Base-by-base conservation (phyloP, 2,888 invertebrate genomes). In the Lepidochitona cinerea region DNA sequence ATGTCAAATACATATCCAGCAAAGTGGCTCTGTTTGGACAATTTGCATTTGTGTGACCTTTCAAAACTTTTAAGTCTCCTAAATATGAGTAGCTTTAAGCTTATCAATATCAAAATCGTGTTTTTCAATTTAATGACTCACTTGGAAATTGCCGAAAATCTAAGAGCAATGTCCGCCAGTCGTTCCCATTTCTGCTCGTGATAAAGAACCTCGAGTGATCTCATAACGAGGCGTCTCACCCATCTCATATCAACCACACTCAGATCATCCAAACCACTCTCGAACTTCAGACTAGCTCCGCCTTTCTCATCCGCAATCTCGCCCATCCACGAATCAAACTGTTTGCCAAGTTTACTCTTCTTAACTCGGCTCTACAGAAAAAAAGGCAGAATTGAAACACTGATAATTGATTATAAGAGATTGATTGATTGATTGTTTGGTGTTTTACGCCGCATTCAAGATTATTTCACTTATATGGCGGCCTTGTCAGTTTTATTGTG, bases 111-210 rank as follows among this genome's bases (percentile, higher is more conserved):
- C n/a, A n/a, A n/a, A n/a, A n/a, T n/a, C n/a, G n/a, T n/a, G n/a
- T n/a, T n/a, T n/a, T n/a, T n/a, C n/a, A n/a, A n/a, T n/a, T n/a
- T n/a, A 33, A 37, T 5, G 5, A 81, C 88, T 85, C 73, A 89
- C 90, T 88, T 85, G 70, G 90, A 85, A 5, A 90, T 70, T 37
- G 89, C 89, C 77, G 85, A 89, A 78, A 90, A 90, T 67, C 87
- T 79, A 4, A 90, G 81, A n/a, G 87, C 89, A 37, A 90, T 80
- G 73, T 90, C 88, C 26, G 88, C 87, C 36, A 90, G 85, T 73
- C 86, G 85, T 80, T 91, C 90, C 89, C 89, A 91, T 77, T 89
- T 90, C 75, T 85, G 80, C 73, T 89, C 86, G 75, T 84, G 82
- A 75, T 86, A 88, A 67, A 91, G 77, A 72, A 89, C 74, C 78